Evolutionary conservation across 1,140 invertebrate species (phyloP), one percentile per base, ranked within the genome.

Genomic region (Oreohelix idahoensis): DNA sequence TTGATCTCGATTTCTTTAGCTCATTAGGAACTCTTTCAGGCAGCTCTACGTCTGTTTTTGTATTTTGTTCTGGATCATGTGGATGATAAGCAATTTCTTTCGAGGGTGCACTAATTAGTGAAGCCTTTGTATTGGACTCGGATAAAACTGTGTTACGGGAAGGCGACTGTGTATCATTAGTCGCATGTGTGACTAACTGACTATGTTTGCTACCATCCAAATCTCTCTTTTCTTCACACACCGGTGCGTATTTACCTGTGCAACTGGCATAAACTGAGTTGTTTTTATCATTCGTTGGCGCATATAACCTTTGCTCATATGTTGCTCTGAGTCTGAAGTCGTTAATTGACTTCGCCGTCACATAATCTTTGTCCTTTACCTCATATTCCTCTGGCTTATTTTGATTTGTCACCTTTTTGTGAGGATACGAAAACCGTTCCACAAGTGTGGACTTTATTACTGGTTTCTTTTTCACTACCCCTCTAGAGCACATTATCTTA

Each of bases 21-120:
- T 89, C 89, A 80, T 89, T 90, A n/a, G 84, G 82, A 13, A 87
- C 84, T 66, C 89, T 79, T 23, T 87, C 83, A 1, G 90, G 90
- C 26, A 91, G 83, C 73, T 85, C 87, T 13, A 90, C 76, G 36
- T 84, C 70, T 39, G 5, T 42, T 38, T 38, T 81, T 0, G 66
- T 32, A n/a, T 32, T 20, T 2, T 83, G 42, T n/a, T n/a, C 63
- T 75, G 32, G 20, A 71, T 26, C 1, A 36, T 80, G 69, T 32
- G 17, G n/a, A 23, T 32, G n/a, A 5, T 17, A 66, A 32, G 0
- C 63, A 8, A 8, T 10, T 5, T 66, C n/a, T 1, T 5, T 66
- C 20, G 63, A 32, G 32, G 5, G 1, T 15, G n/a, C n/a, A 32
- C 17, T 35, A 5, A 17, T 11, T 66, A 66, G 5, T 1, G 2